phyloP scores from a whole-genome alignment of 2,797 vertebrate species.

The Mormyrops boulengeri region DNA sequence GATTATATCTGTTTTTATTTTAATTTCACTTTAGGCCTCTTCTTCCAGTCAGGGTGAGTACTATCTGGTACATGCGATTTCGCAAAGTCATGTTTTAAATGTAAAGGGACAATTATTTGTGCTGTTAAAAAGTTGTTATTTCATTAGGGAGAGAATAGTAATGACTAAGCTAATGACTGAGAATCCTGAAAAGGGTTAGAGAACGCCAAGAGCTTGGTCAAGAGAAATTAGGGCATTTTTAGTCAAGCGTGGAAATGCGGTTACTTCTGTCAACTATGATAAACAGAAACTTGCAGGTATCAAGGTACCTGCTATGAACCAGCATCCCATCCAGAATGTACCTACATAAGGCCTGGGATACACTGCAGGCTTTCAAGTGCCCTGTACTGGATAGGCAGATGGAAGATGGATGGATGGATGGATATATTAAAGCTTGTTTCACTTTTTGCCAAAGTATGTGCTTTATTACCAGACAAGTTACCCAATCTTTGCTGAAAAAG shows the following conservation, averaged over 20 bases:
- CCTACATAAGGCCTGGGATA: not conserved
- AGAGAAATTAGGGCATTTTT: constrained; percentile 39
- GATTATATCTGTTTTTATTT: constrained; percentile 20
- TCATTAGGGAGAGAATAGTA: constrained; percentile 33
- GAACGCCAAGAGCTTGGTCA: constrained; percentile 34
- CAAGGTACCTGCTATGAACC: not conserved
- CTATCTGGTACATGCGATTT: constrained; percentile 24
- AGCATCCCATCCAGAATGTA: not conserved
- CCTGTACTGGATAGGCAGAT: not conserved
- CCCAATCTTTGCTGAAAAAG: not conserved
- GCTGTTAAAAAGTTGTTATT: constrained; percentile 33
- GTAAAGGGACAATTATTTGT: constrained; percentile 26
- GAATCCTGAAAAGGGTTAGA: constrained; percentile 44
- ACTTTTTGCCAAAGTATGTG: not conserved
- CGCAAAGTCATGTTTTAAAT: constrained; percentile 28
- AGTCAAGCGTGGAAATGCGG: constrained; percentile 32
- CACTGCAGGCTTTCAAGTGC: not conserved
- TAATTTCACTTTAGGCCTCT: constrained; percentile 8
- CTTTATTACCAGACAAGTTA: not conserved
- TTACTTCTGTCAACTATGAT: constrained; percentile 25
- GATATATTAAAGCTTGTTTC: not conserved
- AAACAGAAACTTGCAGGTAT: constrained; percentile 21
- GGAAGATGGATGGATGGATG: not conserved
- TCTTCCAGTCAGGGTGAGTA: constrained; percentile 27
- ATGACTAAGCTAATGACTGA: constrained; percentile 39